These are phyloP conservation scores for Tipula helvola DNA, from an alignment of 2,888 invertebrate genomes.

Conservation along the genomic window DNA sequence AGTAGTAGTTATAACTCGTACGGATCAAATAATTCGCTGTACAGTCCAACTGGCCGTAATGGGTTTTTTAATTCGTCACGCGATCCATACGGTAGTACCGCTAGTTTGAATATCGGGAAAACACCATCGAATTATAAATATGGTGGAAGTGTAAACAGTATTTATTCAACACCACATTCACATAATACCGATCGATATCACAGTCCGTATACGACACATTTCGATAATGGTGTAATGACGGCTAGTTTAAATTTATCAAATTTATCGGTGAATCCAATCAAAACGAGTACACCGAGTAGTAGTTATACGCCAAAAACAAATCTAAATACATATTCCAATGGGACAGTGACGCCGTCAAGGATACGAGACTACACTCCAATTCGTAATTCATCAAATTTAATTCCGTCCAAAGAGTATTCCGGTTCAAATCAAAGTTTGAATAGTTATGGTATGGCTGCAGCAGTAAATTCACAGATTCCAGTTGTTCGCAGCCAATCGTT, in stretches of 20 bases:
- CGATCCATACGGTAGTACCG: constrained; percentile 15
- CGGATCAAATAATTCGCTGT: constrained; percentile 30
- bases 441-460: constrained; percentile 18
- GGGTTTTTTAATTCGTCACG: constrained; percentile 25
- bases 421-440: constrained; percentile 31
- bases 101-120: constrained; percentile 12
- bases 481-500: constrained; percentile 34
- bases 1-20: constrained; percentile 27
- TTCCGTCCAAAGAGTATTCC: constrained; percentile 18
- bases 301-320: neutral
- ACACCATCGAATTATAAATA: constrained; percentile 15
- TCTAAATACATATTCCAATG: constrained; percentile 12
- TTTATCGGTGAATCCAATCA: constrained; percentile 17
- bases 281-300: neutral
- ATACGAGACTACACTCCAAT: constrained; percentile 22
- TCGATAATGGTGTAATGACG: constrained; percentile 36
- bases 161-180: constrained; percentile 26
- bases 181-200: constrained; percentile 31
- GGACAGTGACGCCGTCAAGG: neutral
- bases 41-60: constrained; percentile 23
- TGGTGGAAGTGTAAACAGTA: constrained; percentile 19
- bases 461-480: constrained; percentile 28
- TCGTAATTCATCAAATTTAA: constrained; percentile 15
- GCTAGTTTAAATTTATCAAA: constrained; percentile 31
- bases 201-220: constrained; percentile 30